These are phyloP conservation scores for Oncorhynchus kisutch DNA, from an alignment of 2,113 vertebrate species.

Conservation along the genomic window DNA sequence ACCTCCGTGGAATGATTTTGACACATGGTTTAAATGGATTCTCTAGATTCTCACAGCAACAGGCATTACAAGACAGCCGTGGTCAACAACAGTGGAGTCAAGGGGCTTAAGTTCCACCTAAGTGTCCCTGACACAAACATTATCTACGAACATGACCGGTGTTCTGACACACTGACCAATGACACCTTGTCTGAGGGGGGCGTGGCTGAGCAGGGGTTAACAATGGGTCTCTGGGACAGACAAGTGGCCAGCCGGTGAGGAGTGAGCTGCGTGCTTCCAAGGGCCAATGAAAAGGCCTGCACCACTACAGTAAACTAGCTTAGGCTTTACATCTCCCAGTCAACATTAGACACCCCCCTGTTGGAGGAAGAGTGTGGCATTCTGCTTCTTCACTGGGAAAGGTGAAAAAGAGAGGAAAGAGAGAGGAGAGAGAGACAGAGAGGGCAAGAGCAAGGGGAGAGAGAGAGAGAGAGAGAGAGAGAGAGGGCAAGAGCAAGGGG, in stretches of 20 bases:
- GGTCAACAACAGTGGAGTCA: conserved; percentile 23
- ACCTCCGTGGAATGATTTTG: too few relatives aligned
- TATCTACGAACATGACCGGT: background rate
- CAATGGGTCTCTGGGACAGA: conserved; percentile 12
- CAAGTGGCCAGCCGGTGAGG: conserved; percentile 45
- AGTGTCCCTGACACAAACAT: background rate
- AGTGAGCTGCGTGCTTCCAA: conserved; percentile 10
- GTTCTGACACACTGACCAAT: conserved; percentile 42
- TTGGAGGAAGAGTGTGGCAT: background rate
- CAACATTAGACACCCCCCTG: conserved; percentile 37
- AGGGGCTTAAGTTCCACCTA: background rate
- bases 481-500: background rate
- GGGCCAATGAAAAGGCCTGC: conserved; percentile 27
- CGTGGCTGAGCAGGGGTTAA: conserved; percentile 26
- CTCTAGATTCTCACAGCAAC: conserved; percentile 24
- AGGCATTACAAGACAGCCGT: conserved; percentile 30
- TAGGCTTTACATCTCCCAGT: conserved; percentile 53
- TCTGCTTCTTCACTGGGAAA: background rate
- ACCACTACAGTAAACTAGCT: conserved; percentile 38
- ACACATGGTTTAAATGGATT: background rate
- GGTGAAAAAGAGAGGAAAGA: background rate
- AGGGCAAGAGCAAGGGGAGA: background rate
- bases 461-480: background rate
- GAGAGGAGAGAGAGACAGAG: too few relatives aligned
- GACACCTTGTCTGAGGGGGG: conserved; percentile 16